Conservation (phyloP, 2,888 invertebrate species). For the Opisthograptis luteolata region DNA sequence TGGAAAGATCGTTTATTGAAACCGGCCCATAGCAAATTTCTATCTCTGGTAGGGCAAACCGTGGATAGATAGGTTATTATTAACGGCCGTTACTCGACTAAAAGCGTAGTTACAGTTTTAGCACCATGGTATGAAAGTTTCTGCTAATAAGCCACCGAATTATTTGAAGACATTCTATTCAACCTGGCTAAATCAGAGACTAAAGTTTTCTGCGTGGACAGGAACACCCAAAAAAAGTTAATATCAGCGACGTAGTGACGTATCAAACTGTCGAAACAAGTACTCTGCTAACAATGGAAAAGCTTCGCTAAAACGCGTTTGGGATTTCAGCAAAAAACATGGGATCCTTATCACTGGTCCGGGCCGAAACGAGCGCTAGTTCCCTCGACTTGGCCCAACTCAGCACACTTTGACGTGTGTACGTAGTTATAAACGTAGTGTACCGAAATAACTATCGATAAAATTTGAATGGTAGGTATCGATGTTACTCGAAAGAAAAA, state of each 20-base stretch:
- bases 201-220: background rate
- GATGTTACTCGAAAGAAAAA: too few species aligned
- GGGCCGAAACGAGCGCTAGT: slow-evolving; percentile 20
- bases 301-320: slow-evolving; percentile 10
- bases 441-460: slow-evolving; percentile 1
- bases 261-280: slow-evolving; percentile 17
- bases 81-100: too few species aligned
- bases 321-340: slow-evolving; percentile 27
- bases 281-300: slow-evolving; percentile 22
- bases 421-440: background rate
- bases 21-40: too few species aligned
- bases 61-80: too few species aligned
- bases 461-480: too few species aligned
- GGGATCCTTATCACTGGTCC: slow-evolving; percentile 24
- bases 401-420: slow-evolving; percentile 29
- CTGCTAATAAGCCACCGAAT: too few species aligned
- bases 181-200: too few species aligned
- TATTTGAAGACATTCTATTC: too few species aligned
- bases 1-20: too few species aligned
- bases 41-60: too few species aligned
- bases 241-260: background rate
- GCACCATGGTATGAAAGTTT: too few species aligned
- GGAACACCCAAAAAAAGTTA: background rate
- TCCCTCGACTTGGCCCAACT: slow-evolving; percentile 24
- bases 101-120: too few species aligned